Evolutionary conservation across 2,888 invertebrate species (phyloP).

Genomic region (Tiliacea citrago): DNA sequence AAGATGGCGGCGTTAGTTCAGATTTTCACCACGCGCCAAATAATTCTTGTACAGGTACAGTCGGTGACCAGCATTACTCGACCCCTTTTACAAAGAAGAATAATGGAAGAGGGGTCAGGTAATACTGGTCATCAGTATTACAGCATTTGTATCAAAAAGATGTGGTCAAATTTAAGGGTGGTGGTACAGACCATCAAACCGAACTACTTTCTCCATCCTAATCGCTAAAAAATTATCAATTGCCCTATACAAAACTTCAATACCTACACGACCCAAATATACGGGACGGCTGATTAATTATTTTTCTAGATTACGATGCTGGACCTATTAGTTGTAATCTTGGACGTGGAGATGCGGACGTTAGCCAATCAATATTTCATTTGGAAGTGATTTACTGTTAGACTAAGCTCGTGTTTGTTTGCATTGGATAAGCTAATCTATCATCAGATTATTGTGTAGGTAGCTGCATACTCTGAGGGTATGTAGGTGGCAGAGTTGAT

Average conservation of each 20-base stretch:
- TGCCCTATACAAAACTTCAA: too few species aligned
- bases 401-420: constrained; percentile 6
- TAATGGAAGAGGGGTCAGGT: too few species aligned
- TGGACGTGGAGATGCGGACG: neutral
- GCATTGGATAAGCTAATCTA: constrained; percentile 9
- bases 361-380: constrained; percentile 29
- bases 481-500: neutral
- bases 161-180: neutral
- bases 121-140: too few species aligned
- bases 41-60: neutral
- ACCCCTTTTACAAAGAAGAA: too few species aligned
- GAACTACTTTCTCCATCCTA: neutral
- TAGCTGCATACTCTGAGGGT: neutral
- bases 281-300: neutral
- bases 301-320: neutral
- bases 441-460: constrained; percentile 19
- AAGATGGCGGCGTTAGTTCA: neutral
- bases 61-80: too few species aligned
- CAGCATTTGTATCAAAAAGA: neutral
- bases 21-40: neutral
- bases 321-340: too few species aligned
- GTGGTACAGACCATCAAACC: neutral
- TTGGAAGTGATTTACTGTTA: constrained; percentile 31
- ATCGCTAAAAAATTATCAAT: neutral
- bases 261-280: too few species aligned